These are phyloP conservation scores for Eupleurogrammus muticus DNA, from an alignment of 2,797 vertebrate genomes.

Conservation along the genomic window DNA sequence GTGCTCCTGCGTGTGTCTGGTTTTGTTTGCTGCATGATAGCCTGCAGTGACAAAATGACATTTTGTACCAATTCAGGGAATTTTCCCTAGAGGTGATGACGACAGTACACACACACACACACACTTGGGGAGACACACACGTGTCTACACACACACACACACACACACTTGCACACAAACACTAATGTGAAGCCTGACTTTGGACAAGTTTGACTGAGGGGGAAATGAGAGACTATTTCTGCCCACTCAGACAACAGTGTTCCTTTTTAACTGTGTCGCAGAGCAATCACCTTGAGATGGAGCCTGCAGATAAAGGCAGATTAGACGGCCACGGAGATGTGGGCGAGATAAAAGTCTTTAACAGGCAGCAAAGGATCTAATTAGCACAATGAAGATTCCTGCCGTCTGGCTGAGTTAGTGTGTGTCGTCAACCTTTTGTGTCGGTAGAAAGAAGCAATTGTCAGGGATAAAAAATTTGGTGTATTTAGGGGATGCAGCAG, in stretches of 20 bases:
- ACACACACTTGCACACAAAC: conserved; percentile 29
- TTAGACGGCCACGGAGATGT: conserved; percentile 75
- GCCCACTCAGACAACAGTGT: conserved; percentile 71
- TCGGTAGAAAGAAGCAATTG: conserved; percentile 49
- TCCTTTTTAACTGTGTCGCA: conserved; percentile 71
- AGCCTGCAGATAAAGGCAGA: conserved; percentile 73
- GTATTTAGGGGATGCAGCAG: conserved; percentile 43
- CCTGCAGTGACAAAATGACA: conserved; percentile 69
- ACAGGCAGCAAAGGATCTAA: conserved; percentile 76
- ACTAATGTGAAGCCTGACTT: conserved; percentile 62
- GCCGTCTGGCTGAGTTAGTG: conserved; percentile 76
- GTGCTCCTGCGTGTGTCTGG: conserved; percentile 43
- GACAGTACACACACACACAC: conserved; percentile 32
- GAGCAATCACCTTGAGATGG: conserved; percentile 80
- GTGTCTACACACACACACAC: conserved; percentile 12
- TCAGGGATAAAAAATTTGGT: conserved; percentile 29
- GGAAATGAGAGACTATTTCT: conserved; percentile 73
- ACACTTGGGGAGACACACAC: conserved; percentile 22
- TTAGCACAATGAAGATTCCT: conserved; percentile 78
- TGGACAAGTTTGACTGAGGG: conserved; percentile 76
- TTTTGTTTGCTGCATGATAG: conserved; percentile 66
- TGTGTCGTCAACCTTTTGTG: conserved; percentile 71
- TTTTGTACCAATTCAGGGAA: conserved; percentile 69
- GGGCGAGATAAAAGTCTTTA: conserved; percentile 75
- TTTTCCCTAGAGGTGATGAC: conserved; percentile 52